These are phyloP conservation scores for Cheilosia grossa DNA, from an alignment of 2,888 invertebrate species.

Conservation along the genomic window DNA sequence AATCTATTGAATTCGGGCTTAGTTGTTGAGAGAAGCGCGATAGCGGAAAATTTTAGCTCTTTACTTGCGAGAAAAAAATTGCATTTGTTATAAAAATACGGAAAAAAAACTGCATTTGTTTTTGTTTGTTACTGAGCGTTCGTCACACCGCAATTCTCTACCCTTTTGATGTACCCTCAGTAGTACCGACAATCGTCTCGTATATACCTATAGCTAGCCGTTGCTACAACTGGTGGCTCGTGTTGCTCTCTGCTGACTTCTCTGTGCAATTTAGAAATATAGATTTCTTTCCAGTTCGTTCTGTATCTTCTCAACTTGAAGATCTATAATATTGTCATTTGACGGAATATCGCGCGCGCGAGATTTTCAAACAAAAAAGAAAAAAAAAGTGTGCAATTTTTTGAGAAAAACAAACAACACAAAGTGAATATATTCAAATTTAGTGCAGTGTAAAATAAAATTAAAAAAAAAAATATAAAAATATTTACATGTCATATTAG, in stretches of 20 bases:
- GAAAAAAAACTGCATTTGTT: conserved; percentile 17
- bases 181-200: conserved; percentile 34
- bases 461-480: background rate
- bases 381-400: background rate
- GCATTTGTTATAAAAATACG: conserved; percentile 26
- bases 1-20: conserved; percentile 30
- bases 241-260: conserved; percentile 65
- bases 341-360: conserved; percentile 58
- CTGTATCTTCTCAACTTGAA: conserved; percentile 73
- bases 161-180: conserved; percentile 54
- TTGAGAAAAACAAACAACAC: background rate
- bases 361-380: conserved; percentile 11
- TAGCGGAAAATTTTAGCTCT: conserved; percentile 19
- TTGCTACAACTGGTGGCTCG: conserved; percentile 64
- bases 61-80: conserved; percentile 6
- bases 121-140: conserved; percentile 29
- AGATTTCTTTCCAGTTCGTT: conserved; percentile 72
- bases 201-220: conserved; percentile 21
- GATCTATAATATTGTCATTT: conserved; percentile 66
- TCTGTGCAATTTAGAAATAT: conserved; percentile 71
- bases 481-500: conserved; percentile 13
- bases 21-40: conserved; percentile 17
- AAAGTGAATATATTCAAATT: background rate
- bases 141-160: conserved; percentile 31
- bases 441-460: background rate